phyloP scores from a whole-genome alignment of 2,113 vertebrate species.

The Pseudorectes ferrugineus region DNA sequence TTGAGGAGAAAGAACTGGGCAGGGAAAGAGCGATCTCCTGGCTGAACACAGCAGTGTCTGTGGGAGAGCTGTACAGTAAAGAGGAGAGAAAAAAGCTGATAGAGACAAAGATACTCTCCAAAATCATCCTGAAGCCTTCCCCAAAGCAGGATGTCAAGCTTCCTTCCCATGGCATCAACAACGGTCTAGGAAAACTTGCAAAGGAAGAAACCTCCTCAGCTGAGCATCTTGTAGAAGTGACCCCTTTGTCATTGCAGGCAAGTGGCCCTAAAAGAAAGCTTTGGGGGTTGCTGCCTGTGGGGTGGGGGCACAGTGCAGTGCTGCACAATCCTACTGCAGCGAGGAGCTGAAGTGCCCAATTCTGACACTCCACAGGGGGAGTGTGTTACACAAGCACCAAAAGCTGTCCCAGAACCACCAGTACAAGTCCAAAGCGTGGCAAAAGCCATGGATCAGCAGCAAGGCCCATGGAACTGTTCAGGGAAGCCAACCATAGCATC shows the following conservation, averaged over 20 bases:
- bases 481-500: background rate
- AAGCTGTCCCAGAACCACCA: background rate
- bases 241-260: conserved; percentile 41
- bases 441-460: background rate
- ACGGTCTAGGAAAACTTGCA: background rate
- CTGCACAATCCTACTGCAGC: background rate
- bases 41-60: background rate
- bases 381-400: background rate
- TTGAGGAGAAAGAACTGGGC: background rate
- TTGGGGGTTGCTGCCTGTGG: background rate
- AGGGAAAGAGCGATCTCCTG: background rate
- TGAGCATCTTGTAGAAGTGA: background rate
- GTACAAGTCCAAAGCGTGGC: background rate
- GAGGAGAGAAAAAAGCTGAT: conserved; percentile 60
- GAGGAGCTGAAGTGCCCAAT: background rate
- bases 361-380: background rate
- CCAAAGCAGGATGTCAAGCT: background rate
- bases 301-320: background rate
- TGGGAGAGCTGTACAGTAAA: background rate
- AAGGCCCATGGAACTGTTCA: background rate
- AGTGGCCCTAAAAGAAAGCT: background rate
- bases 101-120: conserved; percentile 64
- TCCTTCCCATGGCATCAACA: background rate
- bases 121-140: background rate
- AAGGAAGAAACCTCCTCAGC: background rate